A percentile compares a stretch with the other conserved stretches of the same genome.
Evolutionary conservation across 1,140 invertebrate species (phyloP).

Genomic region (Cyrtorhinus lividipennis): DNA sequence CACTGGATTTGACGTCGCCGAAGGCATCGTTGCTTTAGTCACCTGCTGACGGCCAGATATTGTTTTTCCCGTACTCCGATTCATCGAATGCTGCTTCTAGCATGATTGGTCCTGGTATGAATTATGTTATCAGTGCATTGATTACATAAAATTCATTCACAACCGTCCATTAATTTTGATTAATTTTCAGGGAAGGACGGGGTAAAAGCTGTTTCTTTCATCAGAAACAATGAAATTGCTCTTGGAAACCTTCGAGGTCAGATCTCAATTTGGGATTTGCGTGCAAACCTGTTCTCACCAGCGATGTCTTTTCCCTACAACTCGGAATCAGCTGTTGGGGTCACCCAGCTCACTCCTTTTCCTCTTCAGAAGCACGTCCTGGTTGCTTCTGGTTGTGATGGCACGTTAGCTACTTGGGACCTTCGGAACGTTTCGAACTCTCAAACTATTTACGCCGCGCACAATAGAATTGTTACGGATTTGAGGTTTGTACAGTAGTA

Average conservation of each 20-base stretch:
- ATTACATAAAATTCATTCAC: background rate
- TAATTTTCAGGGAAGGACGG: background rate
- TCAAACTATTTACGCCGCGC: conserved; percentile 11
- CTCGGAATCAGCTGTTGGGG: background rate
- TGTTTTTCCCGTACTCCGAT: background rate
- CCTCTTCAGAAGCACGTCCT: conserved; percentile 10
- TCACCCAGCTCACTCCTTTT: conserved; percentile 6
- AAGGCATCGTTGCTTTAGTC: conserved; percentile 1
- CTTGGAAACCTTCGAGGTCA: conserved; percentile 16
- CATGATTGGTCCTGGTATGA: background rate
- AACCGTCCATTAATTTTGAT: too few species aligned
- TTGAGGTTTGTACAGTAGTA: background rate
- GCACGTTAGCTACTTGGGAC: conserved; percentile 11
- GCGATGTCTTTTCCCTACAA: conserved; percentile 10
- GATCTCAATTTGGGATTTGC: conserved; percentile 13
- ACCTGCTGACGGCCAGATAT: background rate
- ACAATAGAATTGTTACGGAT: background rate
- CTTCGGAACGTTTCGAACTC: background rate
- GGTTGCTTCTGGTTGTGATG: conserved; percentile 5
- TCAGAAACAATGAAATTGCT: conserved; percentile 9
- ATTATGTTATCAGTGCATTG: background rate
- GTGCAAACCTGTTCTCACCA: conserved; percentile 5
- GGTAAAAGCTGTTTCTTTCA: background rate
- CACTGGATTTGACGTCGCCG: background rate
- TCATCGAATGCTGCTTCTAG: background rate